Evolutionary conservation across 2,113 vertebrate genomes (phyloP).

Genomic region (Ophthalmolycus amberensis): DNA sequence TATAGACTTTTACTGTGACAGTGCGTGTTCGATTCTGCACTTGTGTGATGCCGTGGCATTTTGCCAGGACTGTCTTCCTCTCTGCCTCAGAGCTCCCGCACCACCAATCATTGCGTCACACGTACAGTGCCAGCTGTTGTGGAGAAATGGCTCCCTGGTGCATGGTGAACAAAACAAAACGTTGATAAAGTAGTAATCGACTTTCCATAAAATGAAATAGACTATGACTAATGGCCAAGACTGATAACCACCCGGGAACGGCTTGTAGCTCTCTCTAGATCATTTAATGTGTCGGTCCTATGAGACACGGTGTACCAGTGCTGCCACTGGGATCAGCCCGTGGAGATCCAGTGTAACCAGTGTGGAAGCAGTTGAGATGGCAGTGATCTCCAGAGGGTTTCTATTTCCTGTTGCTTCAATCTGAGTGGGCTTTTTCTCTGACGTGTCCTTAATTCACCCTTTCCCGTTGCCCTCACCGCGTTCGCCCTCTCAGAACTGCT

Average conservation of each 20-base stretch:
- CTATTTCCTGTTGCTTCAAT: not conserved
- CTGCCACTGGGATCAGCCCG: not conserved
- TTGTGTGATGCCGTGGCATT: conserved; percentile 16
- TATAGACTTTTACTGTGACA: conserved; percentile 1
- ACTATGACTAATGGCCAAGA: conserved; percentile 26
- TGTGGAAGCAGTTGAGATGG: not conserved
- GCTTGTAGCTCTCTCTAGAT: conserved; percentile 16
- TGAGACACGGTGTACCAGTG: not conserved
- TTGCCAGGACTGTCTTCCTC: conserved; percentile 35
- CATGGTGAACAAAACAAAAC: conserved; percentile 45
- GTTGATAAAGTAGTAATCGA: conserved; percentile 52
- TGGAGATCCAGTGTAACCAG: not conserved
- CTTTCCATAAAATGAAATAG: conserved; percentile 51
- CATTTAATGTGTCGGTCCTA: not conserved
- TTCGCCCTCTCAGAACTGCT: not conserved
- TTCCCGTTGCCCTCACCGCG: not conserved
- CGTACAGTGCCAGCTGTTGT: conserved; percentile 43
- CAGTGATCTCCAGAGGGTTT: conserved; percentile 13
- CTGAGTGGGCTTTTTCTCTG: not conserved
- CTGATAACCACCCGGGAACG: conserved; percentile 32
- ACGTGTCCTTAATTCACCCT: conserved; percentile 2
- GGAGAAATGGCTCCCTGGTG: conserved; percentile 46
- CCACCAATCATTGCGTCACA: conserved; percentile 18
- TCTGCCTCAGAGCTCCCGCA: conserved; percentile 8
- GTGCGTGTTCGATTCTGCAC: conserved; percentile 11